A percentile compares a stretch with the other conserved stretches of the same genome.
These are phyloP conservation scores for Balaeniceps rex DNA, from an alignment of 2,113 vertebrate genomes.

Conservation along the genomic window DNA sequence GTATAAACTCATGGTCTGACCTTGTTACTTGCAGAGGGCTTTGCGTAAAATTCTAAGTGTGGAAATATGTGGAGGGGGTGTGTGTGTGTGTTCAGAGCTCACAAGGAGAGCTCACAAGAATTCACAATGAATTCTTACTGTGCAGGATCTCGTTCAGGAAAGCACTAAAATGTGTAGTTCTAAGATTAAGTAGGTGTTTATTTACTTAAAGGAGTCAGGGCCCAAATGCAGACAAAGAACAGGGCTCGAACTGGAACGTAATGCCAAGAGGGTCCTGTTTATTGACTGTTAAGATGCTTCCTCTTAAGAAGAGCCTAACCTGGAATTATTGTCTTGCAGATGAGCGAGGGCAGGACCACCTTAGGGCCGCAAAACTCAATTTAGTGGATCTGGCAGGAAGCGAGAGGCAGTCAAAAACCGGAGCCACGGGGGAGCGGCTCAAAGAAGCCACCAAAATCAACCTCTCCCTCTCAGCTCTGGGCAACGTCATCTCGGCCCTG, in stretches of 20 bases:
- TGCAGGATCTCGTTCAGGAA: background rate
- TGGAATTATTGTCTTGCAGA: constrained; percentile 65
- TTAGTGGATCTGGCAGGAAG: constrained; percentile 90
- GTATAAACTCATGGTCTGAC: background rate
- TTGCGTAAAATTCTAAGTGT: background rate
- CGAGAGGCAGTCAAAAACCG: constrained; percentile 89
- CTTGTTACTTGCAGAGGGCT: background rate
- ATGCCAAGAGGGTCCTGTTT: background rate
- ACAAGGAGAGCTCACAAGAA: no score
- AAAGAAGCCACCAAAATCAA: constrained; percentile 92
- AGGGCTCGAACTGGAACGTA: background rate
- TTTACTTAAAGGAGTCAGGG: background rate
- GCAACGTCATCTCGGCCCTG: constrained; percentile 89
- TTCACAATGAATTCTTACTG: no score
- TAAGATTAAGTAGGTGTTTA: background rate
- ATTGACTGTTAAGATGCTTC: background rate
- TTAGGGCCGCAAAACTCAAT: constrained; percentile 87
- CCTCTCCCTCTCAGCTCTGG: constrained; percentile 87
- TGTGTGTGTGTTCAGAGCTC: background rate
- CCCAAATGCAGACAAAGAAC: background rate
- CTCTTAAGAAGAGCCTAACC: background rate
- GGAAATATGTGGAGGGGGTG: background rate
- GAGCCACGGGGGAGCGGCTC: constrained; percentile 82
- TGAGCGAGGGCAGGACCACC: constrained; percentile 76
- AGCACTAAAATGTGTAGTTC: background rate